Percentiles rank a stretch among this genome's conserved stretches.
Evolutionary conservation across 2,113 vertebrate species (phyloP).

Genomic region (Percina caprodes): DNA sequence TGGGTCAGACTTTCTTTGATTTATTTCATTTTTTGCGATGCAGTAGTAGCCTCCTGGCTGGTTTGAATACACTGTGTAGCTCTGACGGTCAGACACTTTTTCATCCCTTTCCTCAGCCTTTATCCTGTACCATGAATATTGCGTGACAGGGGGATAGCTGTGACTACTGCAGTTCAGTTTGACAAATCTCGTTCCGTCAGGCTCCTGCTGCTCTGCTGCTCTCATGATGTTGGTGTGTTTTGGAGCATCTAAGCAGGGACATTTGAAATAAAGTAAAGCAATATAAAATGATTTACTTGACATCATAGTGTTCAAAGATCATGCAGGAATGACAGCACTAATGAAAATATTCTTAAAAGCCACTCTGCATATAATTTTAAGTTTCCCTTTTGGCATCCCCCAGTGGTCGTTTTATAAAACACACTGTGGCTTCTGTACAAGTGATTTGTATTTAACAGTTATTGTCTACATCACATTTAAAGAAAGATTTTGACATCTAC

Average conservation of each 20-base stretch:
- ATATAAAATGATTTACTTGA: neutral
- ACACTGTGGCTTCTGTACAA: neutral
- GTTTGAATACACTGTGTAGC: conserved; percentile 55
- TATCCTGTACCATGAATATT: conserved; percentile 60
- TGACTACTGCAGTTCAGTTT: conserved; percentile 66
- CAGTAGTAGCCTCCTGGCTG: conserved; percentile 75
- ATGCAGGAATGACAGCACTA: neutral
- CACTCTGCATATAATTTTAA: neutral
- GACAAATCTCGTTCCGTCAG: neutral
- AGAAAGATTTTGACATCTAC: neutral
- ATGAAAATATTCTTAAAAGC: neutral
- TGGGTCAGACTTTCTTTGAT: neutral
- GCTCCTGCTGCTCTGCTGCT: neutral
- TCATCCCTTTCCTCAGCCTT: accelerated
- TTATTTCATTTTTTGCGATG: conserved; percentile 43
- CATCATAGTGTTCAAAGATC: neutral
- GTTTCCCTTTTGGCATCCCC: neutral
- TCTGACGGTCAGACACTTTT: accelerated
- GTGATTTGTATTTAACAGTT: too few relatives aligned
- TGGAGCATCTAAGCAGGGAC: conserved; percentile 67
- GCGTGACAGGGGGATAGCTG: conserved; percentile 38
- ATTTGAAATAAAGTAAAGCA: neutral
- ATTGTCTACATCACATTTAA: neutral
- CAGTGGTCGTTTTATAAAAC: neutral
- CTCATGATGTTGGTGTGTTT: conserved; percentile 37